Evolutionary conservation across 2,113 vertebrate genomes (phyloP), one percentile per base, ranked within the genome.

Genomic region (Pipra filicauda): DNA sequence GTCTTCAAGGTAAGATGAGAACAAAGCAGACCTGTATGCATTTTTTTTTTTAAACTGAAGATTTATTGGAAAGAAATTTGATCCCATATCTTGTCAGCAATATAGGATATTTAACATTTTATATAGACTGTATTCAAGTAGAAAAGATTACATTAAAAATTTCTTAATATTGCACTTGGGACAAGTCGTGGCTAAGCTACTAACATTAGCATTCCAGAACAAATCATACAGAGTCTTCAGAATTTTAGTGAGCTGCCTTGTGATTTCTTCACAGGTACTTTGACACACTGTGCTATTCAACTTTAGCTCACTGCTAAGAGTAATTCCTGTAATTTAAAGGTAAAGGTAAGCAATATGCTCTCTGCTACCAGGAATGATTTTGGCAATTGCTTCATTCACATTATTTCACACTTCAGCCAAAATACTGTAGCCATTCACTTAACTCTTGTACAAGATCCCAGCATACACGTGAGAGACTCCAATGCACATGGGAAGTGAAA

Each of bases 21-120:
- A 95, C 35, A 84, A 94, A 97, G 61, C 57, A 95, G 57, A 85
- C 16, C 22, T 79, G 5, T 23, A 62, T 46, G 37, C 69, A 15
- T 17, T 1, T 41, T 37, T 55, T 65, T 64, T 93, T 97, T 97
- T 4, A 69, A 97, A 96, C 79, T 87, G 85, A 93, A 96, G 85
- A 95, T 98, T 98, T 97, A 98, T 98, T 98, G 93, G 94, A 96
- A 98, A 94, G 93, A 95, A 94, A 86, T 95, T 81, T 95, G 92
- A 97, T 97, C 96, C 94, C 91, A 24, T 92, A 94, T 96, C 86
- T 64, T 96, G 96, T 96, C 57, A 96, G 94, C 91, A 97, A 96
- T 88, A 97, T 52, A 82, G 87, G 93, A 88, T 35, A 83, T 91
- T 97, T 91, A 95, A 92, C 91, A 95, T 96, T 96, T 91, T 58